A percentile compares a stretch with the other conserved stretches of the same genome.
phyloP scores from a whole-genome alignment of 2,797 vertebrate genomes.

The Pteropus rufus region DNA sequence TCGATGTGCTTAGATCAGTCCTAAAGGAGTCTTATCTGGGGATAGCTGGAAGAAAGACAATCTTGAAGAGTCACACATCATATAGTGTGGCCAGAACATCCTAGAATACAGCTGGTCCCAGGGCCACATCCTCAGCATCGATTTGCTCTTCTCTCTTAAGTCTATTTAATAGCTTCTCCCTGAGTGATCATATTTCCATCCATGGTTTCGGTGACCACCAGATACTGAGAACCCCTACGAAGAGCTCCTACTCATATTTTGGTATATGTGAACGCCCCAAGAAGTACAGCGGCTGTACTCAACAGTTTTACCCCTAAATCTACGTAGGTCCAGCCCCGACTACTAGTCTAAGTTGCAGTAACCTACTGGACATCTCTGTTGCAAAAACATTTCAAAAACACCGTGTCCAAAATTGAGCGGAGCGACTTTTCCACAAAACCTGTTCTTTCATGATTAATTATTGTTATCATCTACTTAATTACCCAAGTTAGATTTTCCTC shows the following conservation, averaged over 20 bases:
- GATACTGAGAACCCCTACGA: background rate
- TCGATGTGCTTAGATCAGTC: background rate
- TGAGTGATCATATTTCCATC: background rate
- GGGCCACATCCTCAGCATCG: background rate
- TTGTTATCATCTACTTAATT: background rate
- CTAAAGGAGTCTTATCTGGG: background rate
- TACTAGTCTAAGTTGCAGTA: slow-evolving; percentile 1
- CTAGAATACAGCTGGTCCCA: background rate
- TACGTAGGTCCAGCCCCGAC: background rate
- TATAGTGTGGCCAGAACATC: background rate
- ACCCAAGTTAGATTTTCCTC: background rate
- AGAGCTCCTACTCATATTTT: background rate
- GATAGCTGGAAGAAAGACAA: background rate
- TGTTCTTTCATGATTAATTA: background rate
- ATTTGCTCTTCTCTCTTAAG: background rate
- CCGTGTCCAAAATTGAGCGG: background rate
- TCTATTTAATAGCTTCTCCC: background rate
- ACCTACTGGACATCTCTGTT: background rate
- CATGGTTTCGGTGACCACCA: background rate
- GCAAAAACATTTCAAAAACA: background rate
- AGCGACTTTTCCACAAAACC: background rate
- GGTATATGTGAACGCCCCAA: background rate
- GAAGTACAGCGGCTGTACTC: background rate
- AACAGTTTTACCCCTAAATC: background rate
- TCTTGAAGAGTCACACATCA: background rate